Conservation (phyloP, 2,797 vertebrate species). For the Peromyscus eremicus region DNA sequence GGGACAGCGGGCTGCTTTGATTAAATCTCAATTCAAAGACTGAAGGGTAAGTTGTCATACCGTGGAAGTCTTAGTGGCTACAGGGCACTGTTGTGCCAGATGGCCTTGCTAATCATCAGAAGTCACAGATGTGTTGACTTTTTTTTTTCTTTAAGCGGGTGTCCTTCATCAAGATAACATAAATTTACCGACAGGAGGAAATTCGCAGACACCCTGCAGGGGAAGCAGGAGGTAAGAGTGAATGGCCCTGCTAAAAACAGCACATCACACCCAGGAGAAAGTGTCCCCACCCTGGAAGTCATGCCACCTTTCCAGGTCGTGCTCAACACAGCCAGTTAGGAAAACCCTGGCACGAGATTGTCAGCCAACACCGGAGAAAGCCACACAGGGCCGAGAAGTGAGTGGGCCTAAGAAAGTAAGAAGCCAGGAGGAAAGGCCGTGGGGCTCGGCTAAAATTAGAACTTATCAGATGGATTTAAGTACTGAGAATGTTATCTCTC, state of each 20-base stretch:
- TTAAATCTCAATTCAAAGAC: conserved; percentile 55
- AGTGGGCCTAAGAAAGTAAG: conserved; percentile 69
- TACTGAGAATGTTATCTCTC: conserved; percentile 86
- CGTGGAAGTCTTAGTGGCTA: not conserved
- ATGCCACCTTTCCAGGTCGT: conserved; percentile 55
- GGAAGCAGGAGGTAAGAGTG: conserved; percentile 34
- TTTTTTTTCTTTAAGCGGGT: not conserved
- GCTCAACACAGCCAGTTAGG: not conserved
- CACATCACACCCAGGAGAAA: conserved; percentile 3
- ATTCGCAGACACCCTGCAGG: not conserved
- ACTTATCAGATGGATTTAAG: conserved; percentile 84
- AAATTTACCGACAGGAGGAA: conserved; percentile 68
- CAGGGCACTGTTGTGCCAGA: not conserved
- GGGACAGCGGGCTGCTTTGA: conserved; percentile 72
- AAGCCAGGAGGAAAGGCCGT: conserved; percentile 77
- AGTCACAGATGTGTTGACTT: conserved; percentile 30
- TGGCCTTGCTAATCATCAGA: not conserved
- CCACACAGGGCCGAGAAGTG: not conserved
- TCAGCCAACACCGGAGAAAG: conserved; percentile 58
- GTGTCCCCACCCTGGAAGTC: not conserved
- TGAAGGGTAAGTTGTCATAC: not conserved
- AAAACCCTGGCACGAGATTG: not conserved
- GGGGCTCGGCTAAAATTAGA: conserved; percentile 85
- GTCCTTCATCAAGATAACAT: conserved; percentile 76
- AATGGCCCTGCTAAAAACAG: conserved; percentile 24